Conservation (phyloP, 2,797 vertebrate species). For the Poeciliopsis paucimaculata region DNA sequence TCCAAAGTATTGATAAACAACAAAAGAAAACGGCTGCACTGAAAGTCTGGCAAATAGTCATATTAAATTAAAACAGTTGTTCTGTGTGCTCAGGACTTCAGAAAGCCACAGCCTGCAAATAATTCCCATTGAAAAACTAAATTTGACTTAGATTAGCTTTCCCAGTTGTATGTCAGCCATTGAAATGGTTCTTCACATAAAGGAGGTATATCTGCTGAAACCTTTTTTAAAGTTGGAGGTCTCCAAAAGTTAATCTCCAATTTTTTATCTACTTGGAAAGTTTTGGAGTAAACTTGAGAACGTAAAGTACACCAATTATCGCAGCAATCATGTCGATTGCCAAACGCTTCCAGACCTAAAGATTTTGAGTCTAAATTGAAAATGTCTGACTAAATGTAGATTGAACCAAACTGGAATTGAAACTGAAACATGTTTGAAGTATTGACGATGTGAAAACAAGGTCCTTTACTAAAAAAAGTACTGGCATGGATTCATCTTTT, state of each 20-base stretch:
- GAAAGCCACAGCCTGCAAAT: background rate
- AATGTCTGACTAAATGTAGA: slow-evolving; percentile 9
- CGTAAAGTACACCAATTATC: background rate
- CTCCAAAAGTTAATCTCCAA: background rate
- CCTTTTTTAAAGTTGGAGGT: background rate
- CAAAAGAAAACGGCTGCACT: background rate
- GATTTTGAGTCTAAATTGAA: background rate
- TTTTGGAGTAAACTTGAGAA: background rate
- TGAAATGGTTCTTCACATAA: background rate
- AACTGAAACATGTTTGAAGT: slow-evolving; percentile 19
- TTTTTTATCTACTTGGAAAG: background rate
- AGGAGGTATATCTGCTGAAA: no score
- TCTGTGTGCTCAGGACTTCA: background rate
- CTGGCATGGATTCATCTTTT: slow-evolving; percentile 49
- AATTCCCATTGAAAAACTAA: background rate
- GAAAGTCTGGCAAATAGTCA: background rate
- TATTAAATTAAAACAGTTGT: background rate
- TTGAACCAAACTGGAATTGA: slow-evolving; percentile 5
- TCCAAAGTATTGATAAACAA: background rate
- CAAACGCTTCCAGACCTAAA: background rate
- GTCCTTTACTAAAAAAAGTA: slow-evolving; percentile 17
- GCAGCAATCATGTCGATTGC: background rate
- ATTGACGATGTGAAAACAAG: slow-evolving; percentile 24
- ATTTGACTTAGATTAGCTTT: background rate
- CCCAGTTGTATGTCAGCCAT: background rate